A percentile compares a stretch with the other conserved stretches of the same genome.
phyloP scores from a whole-genome alignment of 1,140 invertebrate species.

The Drosophila bifasciata region DNA sequence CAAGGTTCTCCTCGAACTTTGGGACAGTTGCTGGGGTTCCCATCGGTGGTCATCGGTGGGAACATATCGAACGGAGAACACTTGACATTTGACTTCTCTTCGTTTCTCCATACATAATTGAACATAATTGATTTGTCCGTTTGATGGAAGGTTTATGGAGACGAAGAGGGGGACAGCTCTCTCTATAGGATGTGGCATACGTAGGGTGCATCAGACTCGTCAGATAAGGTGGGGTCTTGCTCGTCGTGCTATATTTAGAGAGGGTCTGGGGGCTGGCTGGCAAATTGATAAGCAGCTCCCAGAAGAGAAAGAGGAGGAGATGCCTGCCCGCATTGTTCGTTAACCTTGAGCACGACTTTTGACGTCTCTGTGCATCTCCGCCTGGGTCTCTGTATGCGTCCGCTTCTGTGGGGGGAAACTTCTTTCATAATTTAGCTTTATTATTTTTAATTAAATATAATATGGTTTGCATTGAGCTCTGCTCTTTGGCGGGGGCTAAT shows the following conservation, averaged over 20 bases:
- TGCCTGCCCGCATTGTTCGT: conserved; percentile 52
- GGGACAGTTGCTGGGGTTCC: conserved; percentile 56
- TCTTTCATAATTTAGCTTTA: conserved; percentile 65
- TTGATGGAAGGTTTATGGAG: conserved; percentile 31
- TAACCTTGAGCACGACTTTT: conserved; percentile 76
- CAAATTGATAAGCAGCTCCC: conserved; percentile 64
- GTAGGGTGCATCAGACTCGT: background rate
- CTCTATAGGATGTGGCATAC: background rate
- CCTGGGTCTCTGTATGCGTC: conserved; percentile 1
- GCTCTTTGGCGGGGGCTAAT: conserved; percentile 61
- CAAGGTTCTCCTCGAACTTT: conserved; percentile 38
- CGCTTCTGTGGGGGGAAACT: conserved; percentile 44
- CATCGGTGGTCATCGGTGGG: conserved; percentile 41
- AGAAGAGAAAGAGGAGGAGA: conserved; percentile 17
- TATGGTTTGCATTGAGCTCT: conserved; percentile 75
- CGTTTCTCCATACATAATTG: conserved; percentile 62
- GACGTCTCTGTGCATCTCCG: conserved; percentile 20
- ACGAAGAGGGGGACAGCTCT: background rate
- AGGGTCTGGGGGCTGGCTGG: conserved; percentile 10
- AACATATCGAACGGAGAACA: conserved; percentile 57
- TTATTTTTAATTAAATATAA: conserved; percentile 81
- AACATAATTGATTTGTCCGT: conserved; percentile 74
- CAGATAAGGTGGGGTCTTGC: conserved; percentile 50
- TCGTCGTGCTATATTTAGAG: conserved; percentile 45
- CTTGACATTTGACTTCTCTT: conserved; percentile 51